Evolutionary conservation across 2,888 invertebrate genomes (phyloP).

Genomic region (Dryomyza anilis): DNA sequence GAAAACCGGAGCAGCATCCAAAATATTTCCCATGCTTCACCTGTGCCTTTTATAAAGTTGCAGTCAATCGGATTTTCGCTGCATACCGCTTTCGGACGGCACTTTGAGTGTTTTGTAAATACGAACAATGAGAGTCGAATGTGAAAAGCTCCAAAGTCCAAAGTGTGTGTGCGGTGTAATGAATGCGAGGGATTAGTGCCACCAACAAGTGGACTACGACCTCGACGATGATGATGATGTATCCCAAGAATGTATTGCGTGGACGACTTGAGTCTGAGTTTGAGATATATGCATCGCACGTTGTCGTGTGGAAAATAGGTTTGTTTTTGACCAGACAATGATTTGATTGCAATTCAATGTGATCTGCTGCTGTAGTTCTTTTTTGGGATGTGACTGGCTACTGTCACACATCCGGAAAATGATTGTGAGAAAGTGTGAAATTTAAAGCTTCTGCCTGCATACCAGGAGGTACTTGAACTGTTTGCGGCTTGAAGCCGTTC

Average conservation of each 20-base stretch:
- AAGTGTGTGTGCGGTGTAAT: constrained; percentile 14
- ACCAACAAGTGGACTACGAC: neutral
- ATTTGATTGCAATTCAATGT: neutral
- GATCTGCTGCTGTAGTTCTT: neutral
- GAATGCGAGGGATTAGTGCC: constrained; percentile 3
- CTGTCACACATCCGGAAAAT: neutral
- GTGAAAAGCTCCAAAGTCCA: too few species aligned
- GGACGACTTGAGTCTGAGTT: too few species aligned
- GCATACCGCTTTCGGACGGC: neutral
- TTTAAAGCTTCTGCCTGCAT: neutral
- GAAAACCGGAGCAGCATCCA: constrained; percentile 1
- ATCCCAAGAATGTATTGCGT: too few species aligned
- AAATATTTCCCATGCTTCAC: constrained; percentile 10
- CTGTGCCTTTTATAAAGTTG: neutral
- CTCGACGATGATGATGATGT: too few species aligned
- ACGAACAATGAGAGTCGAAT: too few species aligned
- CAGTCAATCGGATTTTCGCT: constrained; percentile 4
- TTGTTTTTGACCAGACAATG: neutral
- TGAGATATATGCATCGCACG: neutral
- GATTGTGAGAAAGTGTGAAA: neutral
- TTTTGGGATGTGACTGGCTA: neutral
- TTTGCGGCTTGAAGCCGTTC: neutral
- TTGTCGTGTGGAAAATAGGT: neutral
- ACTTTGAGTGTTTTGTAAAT: constrained; percentile 4
- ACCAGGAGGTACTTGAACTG: too few species aligned